A percentile compares a stretch with the other conserved stretches of the same genome.
phyloP scores from a whole-genome alignment of 1,140 invertebrate species.

The Cotesia chilonis region DNA sequence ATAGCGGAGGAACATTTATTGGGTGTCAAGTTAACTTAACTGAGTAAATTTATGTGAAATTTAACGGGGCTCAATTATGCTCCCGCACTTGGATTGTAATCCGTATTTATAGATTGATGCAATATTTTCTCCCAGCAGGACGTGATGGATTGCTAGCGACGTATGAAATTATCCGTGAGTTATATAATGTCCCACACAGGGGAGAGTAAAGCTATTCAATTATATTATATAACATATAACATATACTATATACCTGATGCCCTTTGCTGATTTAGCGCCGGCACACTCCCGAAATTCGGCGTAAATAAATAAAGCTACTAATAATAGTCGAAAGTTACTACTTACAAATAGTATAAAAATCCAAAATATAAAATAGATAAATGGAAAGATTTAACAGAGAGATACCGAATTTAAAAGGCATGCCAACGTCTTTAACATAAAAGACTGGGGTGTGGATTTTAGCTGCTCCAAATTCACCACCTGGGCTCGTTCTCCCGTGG shows the following conservation, averaged over 20 bases:
- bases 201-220: too few species aligned
- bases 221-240: too few species aligned
- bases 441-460: neutral
- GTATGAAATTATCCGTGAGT: slow-evolving; percentile 15
- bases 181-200: neutral
- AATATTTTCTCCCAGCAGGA: slow-evolving; percentile 23
- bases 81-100: slow-evolving; percentile 21
- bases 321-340: slow-evolving; percentile 2
- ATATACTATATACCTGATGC: too few species aligned
- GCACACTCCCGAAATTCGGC: too few species aligned
- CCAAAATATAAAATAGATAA: too few species aligned
- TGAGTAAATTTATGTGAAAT: slow-evolving; percentile 18
- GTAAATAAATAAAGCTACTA: too few species aligned
- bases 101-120: slow-evolving; percentile 18
- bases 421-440: neutral
- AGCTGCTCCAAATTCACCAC: slow-evolving; percentile 24
- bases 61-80: slow-evolving; percentile 33
- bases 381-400: too few species aligned
- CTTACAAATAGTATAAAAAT: slow-evolving; percentile 4
- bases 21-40: neutral
- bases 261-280: too few species aligned
- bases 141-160: slow-evolving; percentile 15
- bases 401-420: too few species aligned
- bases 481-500: slow-evolving; percentile 19
- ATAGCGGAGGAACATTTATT: slow-evolving; percentile 1